Percentiles rank a stretch among this genome's conserved stretches.
Conservation (phyloP, 2,113 vertebrate species). For the Cariama cristata region DNA sequence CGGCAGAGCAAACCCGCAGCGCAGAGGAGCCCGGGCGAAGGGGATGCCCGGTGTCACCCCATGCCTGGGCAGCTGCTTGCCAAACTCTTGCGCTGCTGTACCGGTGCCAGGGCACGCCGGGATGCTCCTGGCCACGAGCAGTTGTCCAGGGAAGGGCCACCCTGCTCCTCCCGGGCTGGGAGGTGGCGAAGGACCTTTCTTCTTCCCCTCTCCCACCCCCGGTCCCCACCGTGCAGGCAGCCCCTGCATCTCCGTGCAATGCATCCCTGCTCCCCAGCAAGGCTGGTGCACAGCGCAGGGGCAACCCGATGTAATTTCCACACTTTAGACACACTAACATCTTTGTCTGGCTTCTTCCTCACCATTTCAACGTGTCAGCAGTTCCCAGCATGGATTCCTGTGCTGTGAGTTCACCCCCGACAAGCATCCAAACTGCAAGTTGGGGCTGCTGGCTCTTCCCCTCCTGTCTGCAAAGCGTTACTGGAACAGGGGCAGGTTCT, state of each 20-base stretch:
- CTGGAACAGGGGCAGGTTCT: slow-evolving; percentile 7
- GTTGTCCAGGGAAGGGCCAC: not conserved
- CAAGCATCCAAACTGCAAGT: slow-evolving; percentile 27
- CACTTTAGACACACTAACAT: not conserved
- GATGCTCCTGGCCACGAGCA: not conserved
- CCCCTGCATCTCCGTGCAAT: not conserved
- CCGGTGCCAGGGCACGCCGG: not conserved
- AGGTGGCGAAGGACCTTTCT: not conserved
- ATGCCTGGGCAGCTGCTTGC: not conserved
- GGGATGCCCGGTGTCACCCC: not conserved
- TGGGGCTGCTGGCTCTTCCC: slow-evolving; percentile 35
- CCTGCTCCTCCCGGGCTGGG: not conserved
- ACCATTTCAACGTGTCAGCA: slow-evolving; percentile 42
- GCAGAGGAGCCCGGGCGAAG: not conserved
- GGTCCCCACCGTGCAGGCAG: accelerated
- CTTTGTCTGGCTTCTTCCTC: slow-evolving; percentile 21
- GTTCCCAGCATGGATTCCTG: slow-evolving; percentile 47
- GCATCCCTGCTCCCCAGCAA: accelerated
- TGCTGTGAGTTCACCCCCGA: slow-evolving; percentile 21
- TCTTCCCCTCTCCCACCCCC: not conserved
- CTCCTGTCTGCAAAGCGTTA: not conserved
- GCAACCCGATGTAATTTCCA: not conserved
- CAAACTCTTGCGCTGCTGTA: not conserved
- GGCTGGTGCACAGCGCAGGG: accelerated
- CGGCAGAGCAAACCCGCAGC: not conserved